phyloP scores from a whole-genome alignment of 2,113 vertebrate species.

The Gopherus evgoodei region DNA sequence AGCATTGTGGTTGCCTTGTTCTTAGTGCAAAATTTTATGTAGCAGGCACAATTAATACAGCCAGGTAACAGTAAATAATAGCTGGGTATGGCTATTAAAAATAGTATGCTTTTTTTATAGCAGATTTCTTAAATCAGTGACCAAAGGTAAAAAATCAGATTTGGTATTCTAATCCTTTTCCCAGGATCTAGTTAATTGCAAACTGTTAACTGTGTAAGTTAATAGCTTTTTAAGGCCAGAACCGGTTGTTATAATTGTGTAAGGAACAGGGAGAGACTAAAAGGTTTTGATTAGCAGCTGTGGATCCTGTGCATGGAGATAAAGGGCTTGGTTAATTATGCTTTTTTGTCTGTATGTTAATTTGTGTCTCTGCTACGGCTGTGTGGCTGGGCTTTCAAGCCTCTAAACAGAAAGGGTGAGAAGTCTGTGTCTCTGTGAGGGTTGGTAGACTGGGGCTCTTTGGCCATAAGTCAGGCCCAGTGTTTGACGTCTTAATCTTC shows the following conservation, averaged over 20 bases:
- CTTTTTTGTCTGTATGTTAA: background rate
- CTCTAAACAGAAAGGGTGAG: background rate
- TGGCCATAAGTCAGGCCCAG: background rate
- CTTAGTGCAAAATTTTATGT: constrained; percentile 49
- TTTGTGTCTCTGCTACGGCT: background rate
- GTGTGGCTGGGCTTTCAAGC: background rate
- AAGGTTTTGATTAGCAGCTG: background rate
- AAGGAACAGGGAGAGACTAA: background rate
- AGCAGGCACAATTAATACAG: constrained; percentile 6
- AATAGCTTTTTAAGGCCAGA: background rate
- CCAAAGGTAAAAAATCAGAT: background rate
- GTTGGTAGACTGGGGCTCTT: background rate
- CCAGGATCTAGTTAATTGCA: background rate
- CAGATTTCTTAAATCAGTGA: constrained; percentile 18
- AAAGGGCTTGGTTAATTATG: background rate
- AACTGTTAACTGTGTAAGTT: background rate
- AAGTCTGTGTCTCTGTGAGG: background rate
- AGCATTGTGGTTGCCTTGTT: constrained; percentile 45
- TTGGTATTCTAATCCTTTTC: background rate
- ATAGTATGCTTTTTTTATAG: background rate
- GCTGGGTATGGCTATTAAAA: constrained; percentile 26
- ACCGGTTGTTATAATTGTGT: background rate
- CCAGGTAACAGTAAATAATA: constrained; percentile 8
- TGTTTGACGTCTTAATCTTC: background rate
- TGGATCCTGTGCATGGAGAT: background rate